Percentiles rank a stretch among this genome's conserved stretches.
Evolutionary conservation across 2,888 invertebrate genomes (phyloP).

Genomic region (Cinara cedri): DNA sequence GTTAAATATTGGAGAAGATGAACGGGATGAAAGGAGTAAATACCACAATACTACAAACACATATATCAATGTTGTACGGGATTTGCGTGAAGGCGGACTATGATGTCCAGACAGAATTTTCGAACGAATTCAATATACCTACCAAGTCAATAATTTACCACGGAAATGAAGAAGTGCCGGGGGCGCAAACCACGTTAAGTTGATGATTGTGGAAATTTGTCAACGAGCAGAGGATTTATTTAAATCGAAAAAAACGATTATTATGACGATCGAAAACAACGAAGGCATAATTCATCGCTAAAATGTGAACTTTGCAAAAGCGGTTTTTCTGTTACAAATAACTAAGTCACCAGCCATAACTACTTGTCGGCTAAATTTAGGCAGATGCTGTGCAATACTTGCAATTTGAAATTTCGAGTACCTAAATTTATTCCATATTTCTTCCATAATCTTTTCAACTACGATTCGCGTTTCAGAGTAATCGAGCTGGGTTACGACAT

Average conservation of each 20-base stretch:
- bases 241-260: neutral
- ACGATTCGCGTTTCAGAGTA: slow-evolving; percentile 61
- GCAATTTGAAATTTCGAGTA: slow-evolving; percentile 1
- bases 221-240: neutral
- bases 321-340: neutral
- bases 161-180: neutral
- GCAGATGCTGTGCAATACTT: no score
- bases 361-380: neutral
- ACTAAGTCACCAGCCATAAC: neutral
- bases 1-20: no score
- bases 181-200: neutral
- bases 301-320: neutral
- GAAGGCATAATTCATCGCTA: no score
- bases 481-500: slow-evolving; percentile 60
- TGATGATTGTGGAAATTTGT: neutral
- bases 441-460: slow-evolving; percentile 60
- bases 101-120: neutral
- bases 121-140: neutral
- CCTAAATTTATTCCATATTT: no score
- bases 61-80: no score
- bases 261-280: neutral
- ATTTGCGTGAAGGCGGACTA: neutral
- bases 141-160: neutral
- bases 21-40: no score
- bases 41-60: no score